Percentiles rank a stretch among this genome's conserved stretches.
Evolutionary conservation across 2,797 vertebrate genomes (phyloP).

Genomic region (Florisuga fusca): DNA sequence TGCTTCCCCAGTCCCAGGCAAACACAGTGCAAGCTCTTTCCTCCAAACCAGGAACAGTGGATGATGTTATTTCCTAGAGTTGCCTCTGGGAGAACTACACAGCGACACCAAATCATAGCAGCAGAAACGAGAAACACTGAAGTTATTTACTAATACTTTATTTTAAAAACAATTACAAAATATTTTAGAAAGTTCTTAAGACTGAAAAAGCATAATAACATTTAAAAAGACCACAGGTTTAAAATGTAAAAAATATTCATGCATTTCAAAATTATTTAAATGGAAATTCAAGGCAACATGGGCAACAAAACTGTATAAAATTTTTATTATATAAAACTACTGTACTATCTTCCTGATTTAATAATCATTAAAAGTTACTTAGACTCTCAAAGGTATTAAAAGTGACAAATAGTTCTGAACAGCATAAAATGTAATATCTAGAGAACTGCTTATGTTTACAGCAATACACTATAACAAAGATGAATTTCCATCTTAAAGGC

Average conservation of each 20-base stretch:
- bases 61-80: constrained; percentile 14
- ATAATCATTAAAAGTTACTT: constrained; percentile 1
- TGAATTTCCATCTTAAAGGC: not conserved
- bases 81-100: not conserved
- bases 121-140: not conserved
- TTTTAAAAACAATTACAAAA: constrained; percentile 30
- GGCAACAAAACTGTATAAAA: not conserved
- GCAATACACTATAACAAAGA: not conserved
- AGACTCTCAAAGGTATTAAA: not conserved
- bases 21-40: not conserved
- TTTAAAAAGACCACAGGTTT: not conserved
- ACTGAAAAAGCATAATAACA: not conserved
- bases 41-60: not conserved
- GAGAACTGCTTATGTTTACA: not conserved
- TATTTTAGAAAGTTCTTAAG: constrained; percentile 3
- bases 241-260: not conserved
- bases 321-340: not conserved
- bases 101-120: not conserved
- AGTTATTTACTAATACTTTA: constrained; percentile 50
- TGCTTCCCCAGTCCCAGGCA: not conserved
- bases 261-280: constrained; percentile 11
- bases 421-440: not conserved
- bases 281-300: constrained; percentile 11
- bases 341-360: not conserved
- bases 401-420: not conserved